Evolutionary conservation across 2,888 invertebrate species (phyloP).

Genomic region (Idaea aversata): DNA sequence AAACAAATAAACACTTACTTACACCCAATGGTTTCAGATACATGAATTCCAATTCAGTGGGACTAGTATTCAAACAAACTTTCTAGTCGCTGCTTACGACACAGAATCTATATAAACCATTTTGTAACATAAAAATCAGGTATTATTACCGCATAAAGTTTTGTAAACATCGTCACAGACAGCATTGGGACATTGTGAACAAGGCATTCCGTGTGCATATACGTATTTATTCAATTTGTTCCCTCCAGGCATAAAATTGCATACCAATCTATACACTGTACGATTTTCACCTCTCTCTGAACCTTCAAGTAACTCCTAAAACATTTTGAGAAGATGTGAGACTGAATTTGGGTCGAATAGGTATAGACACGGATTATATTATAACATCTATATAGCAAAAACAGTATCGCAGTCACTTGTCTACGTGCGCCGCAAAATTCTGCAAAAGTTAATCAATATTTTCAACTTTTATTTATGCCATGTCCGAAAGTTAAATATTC

Average conservation of each 20-base stretch:
- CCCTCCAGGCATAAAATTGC: conserved; percentile 66
- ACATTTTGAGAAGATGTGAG: not conserved
- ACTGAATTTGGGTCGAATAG: too few species aligned
- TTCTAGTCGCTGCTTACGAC: too few species aligned
- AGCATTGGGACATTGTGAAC: conserved; percentile 50
- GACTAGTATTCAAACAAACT: too few species aligned
- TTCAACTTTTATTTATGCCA: too few species aligned
- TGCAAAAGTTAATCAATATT: too few species aligned
- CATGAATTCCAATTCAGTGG: not conserved
- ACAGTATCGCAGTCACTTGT: too few species aligned
- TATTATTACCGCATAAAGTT: conserved; percentile 54
- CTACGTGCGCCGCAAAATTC: too few species aligned
- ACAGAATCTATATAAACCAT: too few species aligned
- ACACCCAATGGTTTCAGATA: not conserved
- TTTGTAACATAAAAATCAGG: not conserved
- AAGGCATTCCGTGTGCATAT: conserved; percentile 53
- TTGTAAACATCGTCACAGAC: conserved; percentile 47
- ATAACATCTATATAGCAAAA: too few species aligned
- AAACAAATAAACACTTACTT: not conserved
- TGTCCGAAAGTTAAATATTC: too few species aligned
- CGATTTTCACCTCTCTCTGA: conserved; percentile 36
- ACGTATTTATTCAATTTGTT: conserved; percentile 50
- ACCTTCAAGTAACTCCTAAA: conserved; percentile 45
- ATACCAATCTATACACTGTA: conserved; percentile 62
- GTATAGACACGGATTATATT: too few species aligned